Percentiles rank a stretch among this genome's conserved stretches.
Evolutionary conservation across 35 echinoderm and acorn worm species (phyloP).

Genomic region (Hemicentrotus pulcherrimus): DNA sequence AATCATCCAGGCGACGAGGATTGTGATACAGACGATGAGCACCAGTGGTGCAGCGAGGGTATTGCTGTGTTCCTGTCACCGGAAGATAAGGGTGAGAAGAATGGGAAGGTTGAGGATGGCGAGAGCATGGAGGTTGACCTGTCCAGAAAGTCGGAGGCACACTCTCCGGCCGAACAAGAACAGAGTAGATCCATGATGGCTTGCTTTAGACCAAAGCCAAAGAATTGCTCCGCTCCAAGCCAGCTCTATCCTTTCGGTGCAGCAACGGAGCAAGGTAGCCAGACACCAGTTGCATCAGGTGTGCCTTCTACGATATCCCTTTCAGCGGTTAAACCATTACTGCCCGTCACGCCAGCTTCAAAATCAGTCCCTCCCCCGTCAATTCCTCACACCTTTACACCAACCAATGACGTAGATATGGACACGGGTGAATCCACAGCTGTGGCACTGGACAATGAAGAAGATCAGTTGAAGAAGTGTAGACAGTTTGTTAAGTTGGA

Average conservation of each 20-base stretch:
- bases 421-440: slow-evolving; percentile 19
- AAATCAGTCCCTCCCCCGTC: not conserved
- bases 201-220: not conserved
- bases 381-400: slow-evolving; percentile 32
- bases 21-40: slow-evolving; percentile 29
- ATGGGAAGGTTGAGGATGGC: not conserved
- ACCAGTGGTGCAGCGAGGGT: slow-evolving; percentile 44
- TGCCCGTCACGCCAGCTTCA: slow-evolving; percentile 24
- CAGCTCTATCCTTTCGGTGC: not conserved
- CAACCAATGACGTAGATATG: slow-evolving; percentile 27
- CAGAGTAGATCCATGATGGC: slow-evolving; percentile 20
- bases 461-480: not conserved
- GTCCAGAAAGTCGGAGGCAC: not conserved
- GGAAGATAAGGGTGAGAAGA: not conserved
- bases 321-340: not conserved
- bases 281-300: not conserved
- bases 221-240: not conserved
- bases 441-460: not conserved
- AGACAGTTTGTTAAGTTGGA: not conserved
- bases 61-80: slow-evolving; percentile 12
- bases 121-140: slow-evolving; percentile 32
- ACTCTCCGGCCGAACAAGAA: not conserved
- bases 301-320: not conserved
- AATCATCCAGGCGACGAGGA: not conserved
- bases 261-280: not conserved